Evolutionary conservation across 2,113 vertebrate genomes (phyloP), one percentile per base, ranked within the genome.

Genomic region (Stercorarius parasiticus): DNA sequence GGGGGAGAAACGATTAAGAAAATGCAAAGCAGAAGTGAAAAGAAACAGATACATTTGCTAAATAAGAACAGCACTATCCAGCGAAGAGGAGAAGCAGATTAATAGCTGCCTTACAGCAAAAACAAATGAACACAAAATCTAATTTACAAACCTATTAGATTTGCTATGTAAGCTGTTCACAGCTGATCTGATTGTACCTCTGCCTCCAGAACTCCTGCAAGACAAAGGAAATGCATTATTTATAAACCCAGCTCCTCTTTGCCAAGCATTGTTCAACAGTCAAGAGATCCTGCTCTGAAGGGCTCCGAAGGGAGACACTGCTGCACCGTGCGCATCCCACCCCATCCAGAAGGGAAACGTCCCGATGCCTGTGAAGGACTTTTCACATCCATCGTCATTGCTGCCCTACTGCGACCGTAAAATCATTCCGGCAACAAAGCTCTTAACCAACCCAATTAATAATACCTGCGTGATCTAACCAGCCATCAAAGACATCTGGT

Each of bases 71-170:
- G 96, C 94, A 97, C 97, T 97, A 97, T 96, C 97, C 93, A 96
- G 94, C 76, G 30, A 97, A 96, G 97, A 97, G 96, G 95, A 97
- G 97, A 98, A 97, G 95, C 98, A 98, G 98, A 98, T 98, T 98
- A 98, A 98, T 98, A 98, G 98, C 97, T 98, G 97, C 98, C 98
- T 98, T 97, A 98, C 97, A 98, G 98, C 98, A 98, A 98, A 98
- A 98, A 98, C 98, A 98, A 98, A 98, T 98, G 98, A 98, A 98
- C 98, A 98, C 97, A 98, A 98, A 98, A 98, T 98, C 97, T 98
- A 98, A 98, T 98, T 98, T 98, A 98, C 99, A 98, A 98, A 99
- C 99, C 99, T 99, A 98, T 98, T 99, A 83, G 98, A 98, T 98
- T 99, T 99, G 89, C 98, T 98, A 97, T 98, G 97, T 97, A 99